phyloP scores from a whole-genome alignment of 2,113 vertebrate genomes.

The Protobothrops flavoviridis region DNA sequence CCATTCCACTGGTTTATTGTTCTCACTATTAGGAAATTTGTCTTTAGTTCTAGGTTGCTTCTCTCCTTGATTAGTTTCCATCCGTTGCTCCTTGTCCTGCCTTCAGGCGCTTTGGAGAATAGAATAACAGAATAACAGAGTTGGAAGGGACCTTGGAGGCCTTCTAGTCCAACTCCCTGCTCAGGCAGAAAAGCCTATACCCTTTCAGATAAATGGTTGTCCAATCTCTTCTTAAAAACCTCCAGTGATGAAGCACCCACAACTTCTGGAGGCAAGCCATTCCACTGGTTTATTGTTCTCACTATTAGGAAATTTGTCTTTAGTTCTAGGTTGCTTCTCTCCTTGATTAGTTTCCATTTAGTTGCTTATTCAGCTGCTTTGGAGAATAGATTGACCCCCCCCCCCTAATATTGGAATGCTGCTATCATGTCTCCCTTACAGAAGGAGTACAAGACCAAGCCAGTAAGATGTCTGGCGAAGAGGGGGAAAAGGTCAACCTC shows the following conservation, averaged over 20 bases:
- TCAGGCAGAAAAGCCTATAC: not conserved
- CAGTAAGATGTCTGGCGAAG: not conserved
- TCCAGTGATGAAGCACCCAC: not conserved
- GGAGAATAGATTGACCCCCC: not conserved
- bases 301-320: not conserved
- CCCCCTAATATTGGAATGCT: not conserved
- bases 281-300: not conserved
- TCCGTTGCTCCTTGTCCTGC: not conserved
- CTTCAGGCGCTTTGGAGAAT: not conserved
- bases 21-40: not conserved
- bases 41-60: not conserved
- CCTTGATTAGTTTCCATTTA: not conserved
- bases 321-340: not conserved
- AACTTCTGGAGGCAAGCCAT: not conserved
- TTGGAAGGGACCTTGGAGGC: not conserved
- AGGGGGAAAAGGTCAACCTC: not conserved
- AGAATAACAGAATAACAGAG: not conserved
- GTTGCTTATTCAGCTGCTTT: not conserved
- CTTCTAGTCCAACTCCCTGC: not conserved
- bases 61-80: not conserved
- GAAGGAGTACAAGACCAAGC: slow-evolving; percentile 33
- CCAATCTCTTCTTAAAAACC: not conserved
- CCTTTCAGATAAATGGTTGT: no score
- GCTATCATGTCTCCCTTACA: not conserved
- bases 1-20: not conserved